Conservation (phyloP, 1,140 invertebrate genomes). For the Medauroidea extradentata region DNA sequence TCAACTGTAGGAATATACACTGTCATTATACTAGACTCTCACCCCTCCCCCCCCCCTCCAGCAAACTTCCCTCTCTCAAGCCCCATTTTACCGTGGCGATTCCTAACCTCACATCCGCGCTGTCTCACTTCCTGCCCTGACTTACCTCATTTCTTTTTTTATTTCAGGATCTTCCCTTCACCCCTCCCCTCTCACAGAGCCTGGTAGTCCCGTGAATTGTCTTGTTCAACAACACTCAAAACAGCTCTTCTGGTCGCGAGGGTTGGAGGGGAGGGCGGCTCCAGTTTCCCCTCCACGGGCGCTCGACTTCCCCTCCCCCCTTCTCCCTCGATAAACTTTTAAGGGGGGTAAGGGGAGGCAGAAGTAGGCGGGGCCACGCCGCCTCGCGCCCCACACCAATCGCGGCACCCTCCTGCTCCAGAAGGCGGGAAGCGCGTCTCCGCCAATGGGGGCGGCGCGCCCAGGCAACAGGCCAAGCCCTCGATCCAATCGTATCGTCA, state of each 20-base stretch:
- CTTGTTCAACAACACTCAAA: constrained; percentile 14
- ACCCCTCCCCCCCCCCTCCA: no score
- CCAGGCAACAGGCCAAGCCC: constrained; percentile 10
- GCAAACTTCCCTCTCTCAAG: no score
- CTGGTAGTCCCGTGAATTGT: constrained; percentile 1
- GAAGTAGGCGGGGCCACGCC: background rate
- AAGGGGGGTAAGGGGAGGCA: background rate
- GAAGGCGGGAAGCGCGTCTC: constrained; percentile 8
- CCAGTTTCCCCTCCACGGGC: no score
- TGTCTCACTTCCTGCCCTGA: no score
- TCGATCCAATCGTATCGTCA: constrained; percentile 17
- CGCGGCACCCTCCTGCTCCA: background rate
- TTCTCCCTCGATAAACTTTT: no score
- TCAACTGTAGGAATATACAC: no score
- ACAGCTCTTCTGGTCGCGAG: background rate
- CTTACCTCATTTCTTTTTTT: background rate
- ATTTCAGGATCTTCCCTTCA: background rate
- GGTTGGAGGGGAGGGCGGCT: background rate
- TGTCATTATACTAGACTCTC: no score
- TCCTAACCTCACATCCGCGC: no score
- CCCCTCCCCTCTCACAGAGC: background rate
- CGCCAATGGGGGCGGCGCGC: constrained; percentile 4
- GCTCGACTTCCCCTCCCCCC: no score
- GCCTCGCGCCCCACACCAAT: constrained; percentile 7
- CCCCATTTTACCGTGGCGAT: no score